Evolutionary conservation across 2,113 vertebrate genomes (phyloP), one percentile per base, ranked within the genome.

Genomic region (Grantiella picta): DNA sequence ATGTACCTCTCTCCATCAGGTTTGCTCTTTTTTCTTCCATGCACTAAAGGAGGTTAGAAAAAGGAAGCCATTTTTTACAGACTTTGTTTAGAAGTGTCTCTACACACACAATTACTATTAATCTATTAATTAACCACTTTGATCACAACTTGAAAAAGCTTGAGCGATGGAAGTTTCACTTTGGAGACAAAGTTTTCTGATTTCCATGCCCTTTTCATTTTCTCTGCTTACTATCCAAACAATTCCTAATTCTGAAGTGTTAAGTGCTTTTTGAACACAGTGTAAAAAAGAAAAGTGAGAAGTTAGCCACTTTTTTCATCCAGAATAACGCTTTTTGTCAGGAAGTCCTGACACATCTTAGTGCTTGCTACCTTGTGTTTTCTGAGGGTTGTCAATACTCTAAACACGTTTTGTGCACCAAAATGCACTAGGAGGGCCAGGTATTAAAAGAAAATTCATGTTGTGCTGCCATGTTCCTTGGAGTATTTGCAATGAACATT

Each of bases 111-210:
- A 57, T 19, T 89, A 60, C 49, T 71, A 14, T 81, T 89, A 59
- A 73, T 90, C 70, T 92, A 6, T 71, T 90, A 94, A 94, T 90
- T 78, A 96, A 82, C 47, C 7, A 25, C 83, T 96, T 80, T 66
- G 68, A 73, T 87, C 56, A 15, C 23, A 78, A 33, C 35, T 89
- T 70, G 36, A 71, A 94, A 88, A 87, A 65, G 35, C 85, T 49
- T 23, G 16, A 78, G 20, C 61, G 75, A 38, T 83, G 59, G 45
- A 82, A 79, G 22, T 24, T 15, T 70, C 35, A 36, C 29, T 61
- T 50, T 24, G 60, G 79, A 80, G 83, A 28, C 15, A 0, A 36
- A 69, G 10, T 47, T 85, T 87, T 90, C 28, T 69, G 9, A 8
- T 80, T 90, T 86, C 28, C 12, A 8, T 31, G 8, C 24, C 38